These are phyloP conservation scores for Neodontobutis hainanensis DNA, from an alignment of 2,113 vertebrate species.

Conservation along the genomic window DNA sequence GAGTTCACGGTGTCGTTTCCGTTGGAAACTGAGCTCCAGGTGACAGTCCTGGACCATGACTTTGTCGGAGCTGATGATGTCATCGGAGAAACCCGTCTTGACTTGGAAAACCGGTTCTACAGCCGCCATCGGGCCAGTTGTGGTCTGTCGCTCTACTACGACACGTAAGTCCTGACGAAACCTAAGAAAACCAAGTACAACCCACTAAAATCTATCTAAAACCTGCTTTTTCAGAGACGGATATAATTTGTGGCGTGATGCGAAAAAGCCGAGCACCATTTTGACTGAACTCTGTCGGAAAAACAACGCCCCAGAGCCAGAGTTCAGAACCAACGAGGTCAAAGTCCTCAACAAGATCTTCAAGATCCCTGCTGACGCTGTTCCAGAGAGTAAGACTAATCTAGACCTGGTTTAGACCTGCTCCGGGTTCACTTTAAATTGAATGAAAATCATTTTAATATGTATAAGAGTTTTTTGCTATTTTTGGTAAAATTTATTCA, in stretches of 20 bases:
- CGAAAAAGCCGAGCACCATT: slow-evolving; percentile 86
- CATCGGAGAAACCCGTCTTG: slow-evolving; percentile 89
- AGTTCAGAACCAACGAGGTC: slow-evolving; percentile 84
- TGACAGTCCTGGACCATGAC: slow-evolving; percentile 89
- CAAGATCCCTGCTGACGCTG: slow-evolving; percentile 83
- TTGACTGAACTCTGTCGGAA: slow-evolving; percentile 88
- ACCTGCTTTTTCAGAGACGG: slow-evolving; percentile 76
- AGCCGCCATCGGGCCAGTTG: slow-evolving; percentile 89
- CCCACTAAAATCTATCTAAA: neutral
- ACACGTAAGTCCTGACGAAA: slow-evolving; percentile 80
- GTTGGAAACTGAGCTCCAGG: slow-evolving; percentile 84
- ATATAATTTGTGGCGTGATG: slow-evolving; percentile 90
- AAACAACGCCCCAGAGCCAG: slow-evolving; percentile 81
- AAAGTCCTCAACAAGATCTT: slow-evolving; percentile 95
- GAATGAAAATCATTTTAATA: too few species aligned
- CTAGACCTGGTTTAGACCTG: neutral
- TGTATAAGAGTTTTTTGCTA: too few species aligned
- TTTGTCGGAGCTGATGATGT: slow-evolving; percentile 89
- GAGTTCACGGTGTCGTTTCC: slow-evolving; percentile 91
- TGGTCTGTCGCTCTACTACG: slow-evolving; percentile 86
- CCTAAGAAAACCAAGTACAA: too few species aligned
- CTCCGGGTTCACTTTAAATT: too few species aligned
- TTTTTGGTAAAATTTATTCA: too few species aligned
- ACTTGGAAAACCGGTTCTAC: slow-evolving; percentile 94
- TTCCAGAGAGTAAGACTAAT: slow-evolving; percentile 82